phyloP scores from a whole-genome alignment of 2,888 invertebrate species.

The Sturmia bella region DNA sequence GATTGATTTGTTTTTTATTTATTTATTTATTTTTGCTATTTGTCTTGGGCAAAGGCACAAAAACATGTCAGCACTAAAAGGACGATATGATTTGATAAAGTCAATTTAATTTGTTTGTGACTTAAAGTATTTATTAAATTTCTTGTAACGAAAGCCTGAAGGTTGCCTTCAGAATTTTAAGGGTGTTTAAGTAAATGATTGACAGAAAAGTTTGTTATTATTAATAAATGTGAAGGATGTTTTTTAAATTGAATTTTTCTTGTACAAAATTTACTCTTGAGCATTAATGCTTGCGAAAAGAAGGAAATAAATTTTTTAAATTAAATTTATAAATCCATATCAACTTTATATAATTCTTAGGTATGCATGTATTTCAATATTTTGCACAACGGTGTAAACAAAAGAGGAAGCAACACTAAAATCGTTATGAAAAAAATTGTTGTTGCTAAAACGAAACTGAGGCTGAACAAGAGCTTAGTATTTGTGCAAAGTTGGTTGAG shows the following conservation, averaged over 20 bases:
- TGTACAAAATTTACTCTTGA: too few species aligned
- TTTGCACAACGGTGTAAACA: too few species aligned
- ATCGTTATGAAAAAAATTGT: too few species aligned
- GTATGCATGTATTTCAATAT: too few species aligned
- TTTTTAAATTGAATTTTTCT: constrained; percentile 14
- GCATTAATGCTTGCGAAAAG: too few species aligned
- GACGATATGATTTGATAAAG: constrained; percentile 6
- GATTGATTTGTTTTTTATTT: constrained; percentile 68
- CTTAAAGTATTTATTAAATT: constrained; percentile 29
- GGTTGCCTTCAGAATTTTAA: constrained; percentile 3
- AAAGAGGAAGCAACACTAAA: too few species aligned
- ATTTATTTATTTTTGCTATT: constrained; percentile 30
- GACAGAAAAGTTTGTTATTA: constrained; percentile 6
- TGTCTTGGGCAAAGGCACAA: background rate
- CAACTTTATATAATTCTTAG: too few species aligned
- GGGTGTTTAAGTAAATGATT: constrained; percentile 18
- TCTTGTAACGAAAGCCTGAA: constrained; percentile 22
- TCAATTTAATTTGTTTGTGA: constrained; percentile 47
- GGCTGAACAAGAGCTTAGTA: too few species aligned
- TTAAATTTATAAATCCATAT: too few species aligned
- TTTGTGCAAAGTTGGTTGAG: too few species aligned
- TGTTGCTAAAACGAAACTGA: too few species aligned
- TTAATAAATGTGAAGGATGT: background rate
- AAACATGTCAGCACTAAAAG: background rate
- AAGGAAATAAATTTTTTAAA: too few species aligned